Conservation (phyloP, 92 coral and sea anemone species). For the Anthopleura xanthogrammica region DNA sequence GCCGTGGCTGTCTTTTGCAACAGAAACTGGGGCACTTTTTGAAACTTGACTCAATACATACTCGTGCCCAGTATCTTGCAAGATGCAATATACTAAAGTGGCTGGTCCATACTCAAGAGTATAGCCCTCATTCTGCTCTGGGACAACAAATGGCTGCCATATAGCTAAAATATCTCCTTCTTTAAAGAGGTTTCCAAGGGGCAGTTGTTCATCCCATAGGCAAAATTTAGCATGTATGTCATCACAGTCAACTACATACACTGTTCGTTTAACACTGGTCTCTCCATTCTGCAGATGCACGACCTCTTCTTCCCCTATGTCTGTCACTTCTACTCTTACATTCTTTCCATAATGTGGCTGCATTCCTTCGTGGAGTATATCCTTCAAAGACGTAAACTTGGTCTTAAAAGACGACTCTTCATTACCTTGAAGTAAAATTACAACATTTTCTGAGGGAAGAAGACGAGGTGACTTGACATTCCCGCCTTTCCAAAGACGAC, state of each 20-base stretch:
- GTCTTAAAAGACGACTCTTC: constrained; percentile 25
- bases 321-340: constrained; percentile 74
- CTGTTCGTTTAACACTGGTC: constrained; percentile 67
- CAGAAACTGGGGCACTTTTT: constrained; percentile 63
- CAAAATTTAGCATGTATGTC: constrained; percentile 73
- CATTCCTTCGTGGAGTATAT: constrained; percentile 42
- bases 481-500: constrained; percentile 75
- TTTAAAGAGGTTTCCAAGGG: constrained; percentile 73
- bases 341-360: constrained; percentile 69
- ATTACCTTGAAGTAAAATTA: constrained; percentile 55
- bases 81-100: constrained; percentile 69
- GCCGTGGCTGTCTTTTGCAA: constrained; percentile 87
- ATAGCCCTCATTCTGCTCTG: constrained; percentile 66
- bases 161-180: constrained; percentile 79
- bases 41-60: constrained; percentile 76
- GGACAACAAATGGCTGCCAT: constrained; percentile 79
- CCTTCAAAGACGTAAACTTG: constrained; percentile 24
- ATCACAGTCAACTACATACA: constrained; percentile 65
- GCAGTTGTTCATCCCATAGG: constrained; percentile 92
- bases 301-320: constrained; percentile 68
- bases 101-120: constrained; percentile 92
- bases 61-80: constrained; percentile 58
- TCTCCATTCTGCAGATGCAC: constrained; percentile 90
- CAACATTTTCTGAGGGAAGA: constrained; percentile 86
- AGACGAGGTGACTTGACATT: constrained; percentile 58